Base-by-base conservation (phyloP, 2,888 invertebrate species). In the Microchrysa polita region DNA sequence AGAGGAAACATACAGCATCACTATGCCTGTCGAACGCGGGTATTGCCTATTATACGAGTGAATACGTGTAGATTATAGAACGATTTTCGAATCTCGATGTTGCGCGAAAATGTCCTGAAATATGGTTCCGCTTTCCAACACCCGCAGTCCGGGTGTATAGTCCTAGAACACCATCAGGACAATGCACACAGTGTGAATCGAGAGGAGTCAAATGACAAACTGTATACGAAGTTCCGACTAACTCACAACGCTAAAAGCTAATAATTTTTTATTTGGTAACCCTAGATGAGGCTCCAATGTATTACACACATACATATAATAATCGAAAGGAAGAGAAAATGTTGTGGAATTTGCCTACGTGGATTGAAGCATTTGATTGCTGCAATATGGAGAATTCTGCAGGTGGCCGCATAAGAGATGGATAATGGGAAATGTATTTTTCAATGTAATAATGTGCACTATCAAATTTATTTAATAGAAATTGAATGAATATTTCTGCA, bases 231-330 rank as follows among this genome's bases (percentile, higher is more conserved):
- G 23, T 57, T 69, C 55, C 23, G 40, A 48, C 59, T 57, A 59
- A 60, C 34, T 44, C 53, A 53, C 53, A 52, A n/a, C n/a, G 60
- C 71, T 73, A 75, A 78, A 78, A 75, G 79, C 79, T 77, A 78
- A 79, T 79, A 79, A 79, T n/a, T n/a, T n/a, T n/a, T n/a, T n/a
- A n/a, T n/a, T n/a, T n/a, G n/a, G n/a, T n/a, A n/a, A n/a, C n/a
- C n/a, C n/a, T n/a, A n/a, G n/a, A n/a, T n/a, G n/a, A n/a, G n/a
- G n/a, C n/a, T n/a, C n/a, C n/a, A n/a, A n/a, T n/a, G n/a, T n/a
- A n/a, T n/a, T n/a, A n/a, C n/a, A n/a, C n/a, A n/a, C n/a, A n/a
- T n/a, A n/a, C n/a, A n/a, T n/a, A n/a, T n/a, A n/a, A n/a, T n/a
- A n/a, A n/a, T n/a, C n/a, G n/a, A n/a, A n/a, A n/a, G n/a, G n/a